Evolutionary conservation across 2,888 invertebrate genomes (phyloP).

Genomic region (Hypselothyrea guttata): DNA sequence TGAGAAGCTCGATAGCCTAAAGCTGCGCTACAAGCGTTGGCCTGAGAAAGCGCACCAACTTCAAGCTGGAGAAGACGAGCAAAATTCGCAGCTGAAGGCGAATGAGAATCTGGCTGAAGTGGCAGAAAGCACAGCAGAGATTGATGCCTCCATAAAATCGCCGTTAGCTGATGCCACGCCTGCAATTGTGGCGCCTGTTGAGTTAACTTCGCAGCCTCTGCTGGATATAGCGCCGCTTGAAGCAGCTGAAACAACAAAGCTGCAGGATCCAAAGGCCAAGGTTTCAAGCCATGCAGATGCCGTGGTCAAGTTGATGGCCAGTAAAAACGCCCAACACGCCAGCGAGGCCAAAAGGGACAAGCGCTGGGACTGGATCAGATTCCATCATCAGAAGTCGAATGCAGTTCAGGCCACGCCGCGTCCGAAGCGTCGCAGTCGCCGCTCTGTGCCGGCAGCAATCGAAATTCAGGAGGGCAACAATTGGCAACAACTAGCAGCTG

Average conservation of each 20-base stretch:
- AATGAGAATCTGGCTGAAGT: background rate
- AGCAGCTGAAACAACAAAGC: background rate
- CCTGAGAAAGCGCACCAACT: background rate
- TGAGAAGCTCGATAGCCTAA: slow-evolving; percentile 28
- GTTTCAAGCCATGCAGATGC: slow-evolving; percentile 43
- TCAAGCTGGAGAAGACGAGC: background rate
- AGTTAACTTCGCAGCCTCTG: background rate
- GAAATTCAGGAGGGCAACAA: too few species aligned
- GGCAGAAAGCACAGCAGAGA: background rate
- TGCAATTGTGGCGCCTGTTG: background rate
- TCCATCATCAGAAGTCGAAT: slow-evolving; percentile 17
- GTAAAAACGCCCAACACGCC: slow-evolving; percentile 35
- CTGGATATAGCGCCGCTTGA: background rate
- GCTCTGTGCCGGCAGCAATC: slow-evolving; percentile 14
- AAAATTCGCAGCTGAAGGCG: background rate
- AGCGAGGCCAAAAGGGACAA: slow-evolving; percentile 37
- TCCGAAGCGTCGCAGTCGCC: slow-evolving; percentile 17
- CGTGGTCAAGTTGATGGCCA: slow-evolving; percentile 56
- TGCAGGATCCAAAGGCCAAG: too few species aligned
- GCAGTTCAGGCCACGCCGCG: background rate
- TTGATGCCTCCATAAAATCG: too few species aligned
- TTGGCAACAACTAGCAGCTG: too few species aligned
- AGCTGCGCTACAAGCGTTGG: slow-evolving; percentile 44
- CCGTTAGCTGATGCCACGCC: slow-evolving; percentile 5
- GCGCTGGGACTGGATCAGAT: slow-evolving; percentile 12